phyloP scores from a whole-genome alignment of 1,140 invertebrate genomes.

The Trinorchestia longiramus region DNA sequence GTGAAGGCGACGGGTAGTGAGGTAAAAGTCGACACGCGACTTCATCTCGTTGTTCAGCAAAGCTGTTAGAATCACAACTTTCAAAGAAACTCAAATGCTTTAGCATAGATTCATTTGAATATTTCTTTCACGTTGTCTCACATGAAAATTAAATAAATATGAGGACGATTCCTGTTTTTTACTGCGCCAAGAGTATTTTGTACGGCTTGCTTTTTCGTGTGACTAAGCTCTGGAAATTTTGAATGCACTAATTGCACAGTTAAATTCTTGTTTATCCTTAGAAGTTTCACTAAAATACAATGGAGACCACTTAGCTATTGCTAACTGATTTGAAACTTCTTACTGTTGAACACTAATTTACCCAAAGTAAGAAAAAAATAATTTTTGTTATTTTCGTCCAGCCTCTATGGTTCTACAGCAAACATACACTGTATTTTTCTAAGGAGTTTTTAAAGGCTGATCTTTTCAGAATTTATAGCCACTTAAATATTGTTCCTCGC shows the following conservation, averaged over 20 bases:
- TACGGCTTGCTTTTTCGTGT: background rate
- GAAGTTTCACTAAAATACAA: background rate
- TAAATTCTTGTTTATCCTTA: background rate
- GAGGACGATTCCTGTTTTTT: background rate
- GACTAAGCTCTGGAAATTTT: background rate
- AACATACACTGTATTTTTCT: background rate
- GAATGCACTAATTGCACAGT: background rate
- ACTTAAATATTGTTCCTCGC: background rate
- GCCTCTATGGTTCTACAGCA: background rate
- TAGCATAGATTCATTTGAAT: background rate
- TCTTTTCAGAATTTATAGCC: background rate
- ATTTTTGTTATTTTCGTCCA: background rate
- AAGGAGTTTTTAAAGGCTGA: background rate
- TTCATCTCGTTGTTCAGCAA: background rate
- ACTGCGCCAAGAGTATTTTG: background rate
- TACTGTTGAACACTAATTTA: background rate
- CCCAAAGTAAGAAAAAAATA: too few relatives aligned
- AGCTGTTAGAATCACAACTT: background rate
- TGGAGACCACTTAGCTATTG: background rate
- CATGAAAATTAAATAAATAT: background rate
- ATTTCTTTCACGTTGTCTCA: background rate
- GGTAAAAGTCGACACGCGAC: background rate
- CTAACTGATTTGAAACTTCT: background rate
- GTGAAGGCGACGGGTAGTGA: background rate
- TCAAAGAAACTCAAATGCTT: background rate